Percentiles rank a stretch among this genome's conserved stretches.
These are phyloP conservation scores for Aphis craccivora DNA, from an alignment of 1,140 invertebrate species.

Conservation along the genomic window DNA sequence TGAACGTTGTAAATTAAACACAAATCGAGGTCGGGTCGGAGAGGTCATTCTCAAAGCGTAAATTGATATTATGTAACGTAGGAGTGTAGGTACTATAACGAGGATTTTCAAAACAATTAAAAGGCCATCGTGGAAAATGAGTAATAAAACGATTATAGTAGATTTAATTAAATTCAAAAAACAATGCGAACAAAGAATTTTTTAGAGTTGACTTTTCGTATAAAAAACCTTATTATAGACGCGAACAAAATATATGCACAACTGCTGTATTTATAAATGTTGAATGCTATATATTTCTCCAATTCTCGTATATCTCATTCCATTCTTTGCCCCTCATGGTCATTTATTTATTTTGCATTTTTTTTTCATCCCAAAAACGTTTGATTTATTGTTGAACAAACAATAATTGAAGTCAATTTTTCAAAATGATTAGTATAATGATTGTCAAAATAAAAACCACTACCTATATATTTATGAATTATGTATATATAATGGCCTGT, in stretches of 20 bases:
- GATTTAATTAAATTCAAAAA: slow-evolving; percentile 7
- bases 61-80: background rate
- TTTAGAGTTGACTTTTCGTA: background rate
- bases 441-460: background rate
- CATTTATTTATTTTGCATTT: background rate
- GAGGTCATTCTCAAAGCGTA: background rate
- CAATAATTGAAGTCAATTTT: background rate
- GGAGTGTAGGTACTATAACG: background rate
- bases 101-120: background rate
- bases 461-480: background rate
- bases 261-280: background rate
- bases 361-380: background rate
- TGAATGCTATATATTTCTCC: background rate
- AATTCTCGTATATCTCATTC: background rate
- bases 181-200: background rate
- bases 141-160: background rate
- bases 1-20: background rate
- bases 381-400: background rate
- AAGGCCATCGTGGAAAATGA: background rate
- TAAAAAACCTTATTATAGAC: background rate
- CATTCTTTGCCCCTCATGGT: background rate
- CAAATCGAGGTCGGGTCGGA: background rate
- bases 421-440: background rate
- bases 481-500: background rate
- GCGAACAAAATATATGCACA: background rate